phyloP scores from a whole-genome alignment of 2,797 vertebrate genomes.

The Coregonus ussuriensis region DNA sequence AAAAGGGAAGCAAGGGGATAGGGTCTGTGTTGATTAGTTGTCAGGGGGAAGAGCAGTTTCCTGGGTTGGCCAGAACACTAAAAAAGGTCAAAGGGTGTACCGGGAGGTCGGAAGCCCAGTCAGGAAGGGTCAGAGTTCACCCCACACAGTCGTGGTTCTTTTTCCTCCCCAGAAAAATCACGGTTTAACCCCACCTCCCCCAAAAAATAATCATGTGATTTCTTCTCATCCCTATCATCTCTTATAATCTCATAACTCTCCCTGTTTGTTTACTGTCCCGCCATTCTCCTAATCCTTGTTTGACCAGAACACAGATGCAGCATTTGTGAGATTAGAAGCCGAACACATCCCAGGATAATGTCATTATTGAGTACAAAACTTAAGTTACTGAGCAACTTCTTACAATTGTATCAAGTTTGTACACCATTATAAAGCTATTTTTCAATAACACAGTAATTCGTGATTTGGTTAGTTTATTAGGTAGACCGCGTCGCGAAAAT shows the following conservation, averaged over 20 bases:
- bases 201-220: neutral
- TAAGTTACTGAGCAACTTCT: slow-evolving; percentile 6
- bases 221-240: slow-evolving; percentile 8
- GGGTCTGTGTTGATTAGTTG: slow-evolving; percentile 33
- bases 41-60: slow-evolving; percentile 51
- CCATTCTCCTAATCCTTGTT: slow-evolving; percentile 16
- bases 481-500: too few species aligned
- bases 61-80: slow-evolving; percentile 46
- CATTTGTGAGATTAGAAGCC: slow-evolving; percentile 23
- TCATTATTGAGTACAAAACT: too few species aligned
- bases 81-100: slow-evolving; percentile 50
- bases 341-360: neutral
- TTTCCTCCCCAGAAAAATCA: slow-evolving; percentile 18
- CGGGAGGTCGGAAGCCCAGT: slow-evolving; percentile 51
- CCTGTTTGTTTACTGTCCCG: neutral
- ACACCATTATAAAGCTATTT: neutral
- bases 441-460: neutral
- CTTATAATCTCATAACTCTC: slow-evolving; percentile 17
- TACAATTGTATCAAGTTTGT: neutral
- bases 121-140: slow-evolving; percentile 60
- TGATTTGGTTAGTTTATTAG: too few species aligned
- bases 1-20: neutral
- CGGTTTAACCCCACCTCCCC: neutral
- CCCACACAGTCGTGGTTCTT: slow-evolving; percentile 50
- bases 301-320: slow-evolving; percentile 27